Percentiles rank a stretch among this genome's conserved stretches.
Evolutionary conservation across 2,797 vertebrate genomes (phyloP).

Genomic region (Peromyscus aztecus): DNA sequence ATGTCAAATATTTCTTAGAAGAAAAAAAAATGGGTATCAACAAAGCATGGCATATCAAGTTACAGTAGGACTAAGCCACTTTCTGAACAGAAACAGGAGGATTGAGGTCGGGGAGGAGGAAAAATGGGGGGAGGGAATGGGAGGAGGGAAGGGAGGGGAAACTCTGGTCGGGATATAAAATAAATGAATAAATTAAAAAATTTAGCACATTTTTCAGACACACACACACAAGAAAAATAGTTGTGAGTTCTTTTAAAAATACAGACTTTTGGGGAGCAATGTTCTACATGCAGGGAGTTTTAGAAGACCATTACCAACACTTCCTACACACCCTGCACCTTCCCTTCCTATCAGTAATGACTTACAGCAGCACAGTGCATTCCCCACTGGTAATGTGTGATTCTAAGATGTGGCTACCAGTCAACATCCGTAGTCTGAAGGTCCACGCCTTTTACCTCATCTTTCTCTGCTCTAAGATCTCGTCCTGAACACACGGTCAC

Average conservation of each 20-base stretch:
- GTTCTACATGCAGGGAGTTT: not conserved
- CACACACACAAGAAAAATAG: not conserved
- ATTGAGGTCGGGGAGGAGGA: not conserved
- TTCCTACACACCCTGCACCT: not conserved
- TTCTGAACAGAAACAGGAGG: not conserved
- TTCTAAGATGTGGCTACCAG: not conserved
- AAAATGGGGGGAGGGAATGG: no score
- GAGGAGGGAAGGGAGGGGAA: not conserved
- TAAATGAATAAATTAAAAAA: not conserved
- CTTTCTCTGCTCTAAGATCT: not conserved
- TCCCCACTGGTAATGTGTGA: not conserved
- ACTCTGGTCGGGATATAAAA: not conserved
- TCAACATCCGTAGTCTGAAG: not conserved
- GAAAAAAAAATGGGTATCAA: not conserved
- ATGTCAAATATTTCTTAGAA: slow-evolving; percentile 78
- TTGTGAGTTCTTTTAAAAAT: slow-evolving; percentile 75
- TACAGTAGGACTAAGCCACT: not conserved
- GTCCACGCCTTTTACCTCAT: not conserved
- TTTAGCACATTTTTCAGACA: not conserved
- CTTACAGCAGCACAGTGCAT: not conserved
- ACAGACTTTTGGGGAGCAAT: slow-evolving; percentile 42
- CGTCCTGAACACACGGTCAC: not conserved
- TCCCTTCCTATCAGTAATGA: not conserved
- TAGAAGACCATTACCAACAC: not conserved
- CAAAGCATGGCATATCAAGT: not conserved